Conservation (phyloP, 2,797 vertebrate species). For the Pampus argenteus region DNA sequence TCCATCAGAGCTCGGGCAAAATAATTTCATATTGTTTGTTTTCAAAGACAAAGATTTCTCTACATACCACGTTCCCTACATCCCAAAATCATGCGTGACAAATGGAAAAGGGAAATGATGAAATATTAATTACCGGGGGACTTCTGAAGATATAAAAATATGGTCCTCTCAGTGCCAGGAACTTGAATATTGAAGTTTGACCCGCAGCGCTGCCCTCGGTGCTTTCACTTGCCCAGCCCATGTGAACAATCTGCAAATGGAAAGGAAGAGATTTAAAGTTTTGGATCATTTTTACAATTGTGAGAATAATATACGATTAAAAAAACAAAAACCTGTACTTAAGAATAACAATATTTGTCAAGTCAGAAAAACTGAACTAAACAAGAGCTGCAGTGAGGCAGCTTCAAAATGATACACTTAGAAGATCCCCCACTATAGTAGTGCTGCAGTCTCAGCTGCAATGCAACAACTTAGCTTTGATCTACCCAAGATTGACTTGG, state of each 20-base stretch:
- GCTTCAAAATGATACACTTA: neutral
- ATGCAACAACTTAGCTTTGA: constrained; percentile 34
- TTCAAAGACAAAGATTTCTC: too few species aligned
- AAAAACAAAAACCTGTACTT: neutral
- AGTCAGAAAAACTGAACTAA: constrained; percentile 18
- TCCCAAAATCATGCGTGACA: neutral
- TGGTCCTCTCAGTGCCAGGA: constrained; percentile 92
- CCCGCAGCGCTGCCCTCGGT: constrained; percentile 80
- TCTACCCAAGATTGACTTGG: constrained; percentile 35
- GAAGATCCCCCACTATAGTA: neutral
- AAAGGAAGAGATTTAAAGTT: constrained; percentile 56
- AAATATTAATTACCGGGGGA: constrained; percentile 87
- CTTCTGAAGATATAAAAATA: constrained; percentile 90
- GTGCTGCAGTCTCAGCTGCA: constrained; percentile 43
- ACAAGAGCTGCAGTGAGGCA: constrained; percentile 1
- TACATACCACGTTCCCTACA: neutral
- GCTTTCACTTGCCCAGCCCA: constrained; percentile 94
- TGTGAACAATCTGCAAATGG: constrained; percentile 89
- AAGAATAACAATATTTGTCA: neutral
- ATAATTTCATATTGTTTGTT: neutral
- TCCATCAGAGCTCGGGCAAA: neutral
- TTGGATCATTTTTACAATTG: neutral
- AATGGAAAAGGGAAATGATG: neutral
- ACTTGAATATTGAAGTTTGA: constrained; percentile 86
- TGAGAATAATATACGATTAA: neutral